These are phyloP conservation scores for Tachystola acroxantha DNA, from an alignment of 2,888 invertebrate genomes.

Conservation along the genomic window DNA sequence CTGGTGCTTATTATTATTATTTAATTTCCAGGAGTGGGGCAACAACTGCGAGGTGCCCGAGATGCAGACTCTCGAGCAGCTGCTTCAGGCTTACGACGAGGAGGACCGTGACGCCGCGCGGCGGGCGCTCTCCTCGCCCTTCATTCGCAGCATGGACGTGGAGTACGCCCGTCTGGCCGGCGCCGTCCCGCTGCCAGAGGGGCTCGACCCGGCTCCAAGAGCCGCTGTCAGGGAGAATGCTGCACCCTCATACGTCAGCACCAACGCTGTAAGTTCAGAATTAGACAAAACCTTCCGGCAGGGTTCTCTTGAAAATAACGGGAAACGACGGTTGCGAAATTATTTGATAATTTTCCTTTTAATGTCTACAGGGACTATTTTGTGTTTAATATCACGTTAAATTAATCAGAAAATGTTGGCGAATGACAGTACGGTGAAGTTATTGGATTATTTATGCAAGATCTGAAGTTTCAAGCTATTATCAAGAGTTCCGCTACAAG, in stretches of 20 bases:
- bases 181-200: slow-evolving; percentile 48
- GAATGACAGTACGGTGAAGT: too few relatives aligned
- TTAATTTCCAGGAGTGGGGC: slow-evolving; percentile 87
- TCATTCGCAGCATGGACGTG: slow-evolving; percentile 95
- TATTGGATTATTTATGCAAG: too few relatives aligned
- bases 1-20: too few relatives aligned
- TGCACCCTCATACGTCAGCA: slow-evolving; percentile 80
- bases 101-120: slow-evolving; percentile 90
- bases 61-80: slow-evolving; percentile 86
- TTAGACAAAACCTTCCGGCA: too few relatives aligned
- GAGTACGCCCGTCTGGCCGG: slow-evolving; percentile 84
- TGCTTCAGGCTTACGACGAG: slow-evolving; percentile 90
- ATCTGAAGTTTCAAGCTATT: too few relatives aligned
- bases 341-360: too few relatives aligned
- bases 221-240: slow-evolving; percentile 83
- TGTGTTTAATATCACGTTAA: too few relatives aligned
- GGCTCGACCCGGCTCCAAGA: slow-evolving; percentile 68
- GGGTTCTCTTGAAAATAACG: too few relatives aligned
- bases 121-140: slow-evolving; percentile 86
- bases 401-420: too few relatives aligned
- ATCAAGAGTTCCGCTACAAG: too few relatives aligned
- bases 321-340: too few relatives aligned
- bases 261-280: slow-evolving; percentile 15
- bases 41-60: slow-evolving; percentile 91
- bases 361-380: too few relatives aligned